These are phyloP conservation scores for Agrilus mali DNA, from an alignment of 2,888 invertebrate genomes.

Conservation along the genomic window DNA sequence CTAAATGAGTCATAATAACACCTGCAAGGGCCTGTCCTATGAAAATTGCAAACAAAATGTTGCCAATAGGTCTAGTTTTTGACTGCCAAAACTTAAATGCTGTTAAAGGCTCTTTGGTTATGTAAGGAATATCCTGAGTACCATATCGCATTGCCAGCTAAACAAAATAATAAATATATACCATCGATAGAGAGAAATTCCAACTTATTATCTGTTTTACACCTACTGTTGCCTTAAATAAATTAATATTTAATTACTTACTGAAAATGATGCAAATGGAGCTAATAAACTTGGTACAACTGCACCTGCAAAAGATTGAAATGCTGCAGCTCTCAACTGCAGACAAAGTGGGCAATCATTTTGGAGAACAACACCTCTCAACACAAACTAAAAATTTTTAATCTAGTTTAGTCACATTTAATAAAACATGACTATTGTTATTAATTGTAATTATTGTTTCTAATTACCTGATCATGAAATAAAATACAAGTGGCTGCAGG, in stretches of 20 bases:
- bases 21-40: constrained; percentile 41
- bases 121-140: constrained; percentile 51
- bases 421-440: no score
- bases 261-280: constrained; percentile 47
- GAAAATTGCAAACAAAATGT: constrained; percentile 36
- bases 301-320: constrained; percentile 42
- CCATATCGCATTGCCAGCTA: constrained; percentile 49
- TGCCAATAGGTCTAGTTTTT: constrained; percentile 41
- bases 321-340: constrained; percentile 43
- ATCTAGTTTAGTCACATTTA: no score
- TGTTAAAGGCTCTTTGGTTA: constrained; percentile 42
- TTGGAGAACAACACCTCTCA: constrained; percentile 44
- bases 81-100: constrained; percentile 40
- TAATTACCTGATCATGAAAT: constrained; percentile 44
- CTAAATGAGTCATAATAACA: constrained; percentile 46
- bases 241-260: constrained; percentile 26
- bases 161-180: constrained; percentile 20
- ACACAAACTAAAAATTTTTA: constrained; percentile 37
- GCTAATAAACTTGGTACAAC: constrained; percentile 49
- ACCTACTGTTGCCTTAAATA: background rate
- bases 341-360: constrained; percentile 53
- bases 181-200: no score
- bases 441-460: no score
- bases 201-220: no score
- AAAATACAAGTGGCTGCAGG: constrained; percentile 43